Evolutionary conservation across 2,113 vertebrate species (phyloP).

Genomic region (Jacana jacana): DNA sequence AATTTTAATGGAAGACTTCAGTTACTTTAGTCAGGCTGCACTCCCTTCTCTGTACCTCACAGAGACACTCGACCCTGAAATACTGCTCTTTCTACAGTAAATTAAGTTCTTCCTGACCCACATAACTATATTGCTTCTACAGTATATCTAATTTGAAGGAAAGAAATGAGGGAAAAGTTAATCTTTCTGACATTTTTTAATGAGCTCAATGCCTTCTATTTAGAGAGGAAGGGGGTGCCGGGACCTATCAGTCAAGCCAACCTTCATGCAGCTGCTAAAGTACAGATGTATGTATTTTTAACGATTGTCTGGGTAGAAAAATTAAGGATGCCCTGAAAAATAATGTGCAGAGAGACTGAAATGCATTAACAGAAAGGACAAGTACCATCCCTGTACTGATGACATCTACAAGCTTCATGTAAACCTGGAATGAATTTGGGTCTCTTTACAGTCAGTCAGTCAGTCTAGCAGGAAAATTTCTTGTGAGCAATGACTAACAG

Average conservation of each 20-base stretch:
- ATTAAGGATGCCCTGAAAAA: background rate
- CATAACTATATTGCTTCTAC: background rate
- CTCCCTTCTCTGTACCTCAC: background rate
- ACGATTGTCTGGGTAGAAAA: background rate
- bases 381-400: background rate
- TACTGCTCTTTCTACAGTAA: conserved; percentile 21
- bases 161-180: conserved; percentile 46
- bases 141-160: conserved; percentile 9
- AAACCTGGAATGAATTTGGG: background rate
- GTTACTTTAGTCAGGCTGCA: background rate
- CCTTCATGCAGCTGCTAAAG: background rate
- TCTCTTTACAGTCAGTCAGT: background rate
- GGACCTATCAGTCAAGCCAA: background rate
- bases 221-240: background rate
- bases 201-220: background rate
- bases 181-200: conserved; percentile 26
- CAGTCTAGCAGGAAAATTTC: background rate
- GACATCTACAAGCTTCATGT: background rate
- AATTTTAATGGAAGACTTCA: conserved; percentile 46
- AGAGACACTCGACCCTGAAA: conserved; percentile 1
- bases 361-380: background rate
- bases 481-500: background rate
- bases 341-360: background rate
- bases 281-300: background rate
- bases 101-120: conserved; percentile 46